Base-by-base conservation (phyloP, 2,797 vertebrate species). In the Pantherophis vulpinus region DNA sequence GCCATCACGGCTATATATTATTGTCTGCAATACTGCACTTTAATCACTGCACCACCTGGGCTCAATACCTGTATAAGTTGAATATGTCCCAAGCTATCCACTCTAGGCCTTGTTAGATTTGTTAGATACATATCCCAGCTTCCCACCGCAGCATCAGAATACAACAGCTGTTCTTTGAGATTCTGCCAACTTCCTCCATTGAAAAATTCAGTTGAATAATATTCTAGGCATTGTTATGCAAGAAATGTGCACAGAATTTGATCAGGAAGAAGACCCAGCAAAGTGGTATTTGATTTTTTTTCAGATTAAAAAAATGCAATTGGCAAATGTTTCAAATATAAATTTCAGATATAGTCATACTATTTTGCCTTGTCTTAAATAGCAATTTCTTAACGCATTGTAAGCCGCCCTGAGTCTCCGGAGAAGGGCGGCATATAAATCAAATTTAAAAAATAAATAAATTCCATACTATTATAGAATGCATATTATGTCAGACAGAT, bases 121-220 rank as follows among this genome's bases (percentile, higher is more conserved):
- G 16, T 93, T 93, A 89, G 88, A 91, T 29, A 93, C 47, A 16
- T 83, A 93, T 88, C 59, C 47, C 87, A 91, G 25, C 18, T 91
- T 93, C 87, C 32, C 89, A 27, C 51, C 47, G 87, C 87, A 91
- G n/a, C 87, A 91, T 93, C 90, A n/a, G 59, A 91, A 86, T 89
- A 86, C 56, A 89, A 91, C 90, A 91, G 87, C 66, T 91, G 87
- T 86, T 93, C 74, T 91, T 91, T 91, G 58, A 89, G 51, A 86
- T 60, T 89, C 86, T 86, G 90, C 59, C 90, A 91, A 58, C 32
- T 55, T 86, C 42, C n/a, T 88, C 79, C 63, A 91, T 47, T 88
- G 23, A 93, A 79, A 88, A 79, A 55, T n/a, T 37, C 18, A 63
- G 32, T 32, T 86, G 32, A 32, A 47, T 59, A 59, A 55, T 51